phyloP scores from a whole-genome alignment of 2,797 vertebrate species.

The Sebastes iracundus region DNA sequence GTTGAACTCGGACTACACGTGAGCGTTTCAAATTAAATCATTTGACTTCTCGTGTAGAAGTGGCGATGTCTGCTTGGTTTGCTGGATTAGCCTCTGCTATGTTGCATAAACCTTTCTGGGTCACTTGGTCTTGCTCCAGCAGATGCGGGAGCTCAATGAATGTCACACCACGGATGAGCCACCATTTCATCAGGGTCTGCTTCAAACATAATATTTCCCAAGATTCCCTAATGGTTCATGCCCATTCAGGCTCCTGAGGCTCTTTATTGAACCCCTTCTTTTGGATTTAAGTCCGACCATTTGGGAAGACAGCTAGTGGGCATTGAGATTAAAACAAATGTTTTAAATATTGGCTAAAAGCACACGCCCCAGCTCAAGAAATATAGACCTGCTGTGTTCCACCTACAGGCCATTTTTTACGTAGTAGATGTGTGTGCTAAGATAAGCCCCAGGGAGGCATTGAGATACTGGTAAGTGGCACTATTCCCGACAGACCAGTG shows the following conservation, averaged over 20 bases:
- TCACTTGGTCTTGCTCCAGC: neutral
- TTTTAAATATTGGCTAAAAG: constrained; percentile 41
- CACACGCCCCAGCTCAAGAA: constrained; percentile 30
- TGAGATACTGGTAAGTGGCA: constrained; percentile 62
- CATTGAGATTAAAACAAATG: constrained; percentile 11
- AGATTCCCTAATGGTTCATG: constrained; percentile 7
- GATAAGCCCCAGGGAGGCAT: constrained; percentile 55
- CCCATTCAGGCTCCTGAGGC: neutral
- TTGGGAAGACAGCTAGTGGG: constrained; percentile 31
- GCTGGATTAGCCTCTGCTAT: neutral
- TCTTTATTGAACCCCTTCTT: constrained; percentile 31
- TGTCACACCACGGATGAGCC: neutral
- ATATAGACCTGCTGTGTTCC: constrained; percentile 56
- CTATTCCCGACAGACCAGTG: constrained; percentile 61
- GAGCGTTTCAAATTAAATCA: neutral
- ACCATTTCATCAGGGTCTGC: constrained; percentile 17
- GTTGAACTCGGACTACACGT: neutral
- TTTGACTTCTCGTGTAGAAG: neutral
- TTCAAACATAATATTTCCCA: neutral
- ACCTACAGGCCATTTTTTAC: constrained; percentile 66
- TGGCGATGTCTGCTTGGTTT: neutral
- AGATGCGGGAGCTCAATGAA: neutral
- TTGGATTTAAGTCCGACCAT: constrained; percentile 45
- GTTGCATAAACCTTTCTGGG: neutral
- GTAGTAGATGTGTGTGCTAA: constrained; percentile 36